A percentile compares a stretch with the other conserved stretches of the same genome.
phyloP scores from a whole-genome alignment of 2,113 vertebrate species.

The Trichechus manatus region DNA sequence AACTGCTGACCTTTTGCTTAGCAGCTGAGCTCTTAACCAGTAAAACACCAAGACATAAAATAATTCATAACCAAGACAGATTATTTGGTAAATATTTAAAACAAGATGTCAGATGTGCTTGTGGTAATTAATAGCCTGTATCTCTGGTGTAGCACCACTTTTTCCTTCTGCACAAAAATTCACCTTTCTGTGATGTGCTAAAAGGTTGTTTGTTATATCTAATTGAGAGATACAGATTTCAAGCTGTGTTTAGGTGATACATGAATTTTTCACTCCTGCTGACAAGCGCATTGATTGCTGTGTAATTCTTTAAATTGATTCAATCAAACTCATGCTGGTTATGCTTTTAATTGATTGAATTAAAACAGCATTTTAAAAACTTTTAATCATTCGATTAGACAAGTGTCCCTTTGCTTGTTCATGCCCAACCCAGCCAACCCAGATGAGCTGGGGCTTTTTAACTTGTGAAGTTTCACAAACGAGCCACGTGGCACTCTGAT shows the following conservation, averaged over 20 bases:
- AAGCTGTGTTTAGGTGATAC: conserved; percentile 87
- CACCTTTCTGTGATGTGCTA: conserved; percentile 74
- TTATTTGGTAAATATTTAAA: conserved; percentile 81
- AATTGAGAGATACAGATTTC: conserved; percentile 85
- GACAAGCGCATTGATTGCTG: conserved; percentile 82
- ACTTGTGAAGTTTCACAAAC: not conserved
- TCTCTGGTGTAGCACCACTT: conserved; percentile 63
- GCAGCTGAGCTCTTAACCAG: too few species aligned
- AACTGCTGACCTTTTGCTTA: too few species aligned
- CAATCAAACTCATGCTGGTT: conserved; percentile 86
- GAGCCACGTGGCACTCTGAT: not conserved
- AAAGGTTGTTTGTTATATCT: conserved; percentile 83
- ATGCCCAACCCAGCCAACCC: conserved; percentile 20
- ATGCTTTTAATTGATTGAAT: conserved; percentile 89
- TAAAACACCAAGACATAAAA: conserved; percentile 37
- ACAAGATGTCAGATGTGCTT: conserved; percentile 42
- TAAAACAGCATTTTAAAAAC: conserved; percentile 86
- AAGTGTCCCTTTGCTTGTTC: conserved; percentile 69
- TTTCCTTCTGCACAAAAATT: conserved; percentile 68
- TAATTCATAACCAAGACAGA: conserved; percentile 79
- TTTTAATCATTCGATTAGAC: conserved; percentile 86
- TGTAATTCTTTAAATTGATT: conserved; percentile 86
- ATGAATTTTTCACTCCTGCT: conserved; percentile 87
- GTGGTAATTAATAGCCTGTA: conserved; percentile 77
- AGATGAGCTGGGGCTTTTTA: conserved; percentile 55